These are phyloP conservation scores for Taenioides sp. DNA, from an alignment of 2,797 vertebrate genomes.

Conservation along the genomic window DNA sequence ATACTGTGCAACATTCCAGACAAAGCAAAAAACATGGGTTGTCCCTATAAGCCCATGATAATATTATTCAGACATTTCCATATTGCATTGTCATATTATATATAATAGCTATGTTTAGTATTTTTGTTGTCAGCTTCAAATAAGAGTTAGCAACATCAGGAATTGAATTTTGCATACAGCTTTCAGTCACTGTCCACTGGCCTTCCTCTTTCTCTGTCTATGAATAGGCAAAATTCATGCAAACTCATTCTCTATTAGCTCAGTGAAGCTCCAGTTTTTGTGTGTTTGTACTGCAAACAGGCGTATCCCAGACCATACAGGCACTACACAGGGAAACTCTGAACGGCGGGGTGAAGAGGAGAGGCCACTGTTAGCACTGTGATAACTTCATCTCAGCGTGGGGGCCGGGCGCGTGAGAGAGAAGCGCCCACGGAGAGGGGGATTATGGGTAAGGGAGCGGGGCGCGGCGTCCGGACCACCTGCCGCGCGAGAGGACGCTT, in stretches of 20 bases:
- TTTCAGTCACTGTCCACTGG: neutral
- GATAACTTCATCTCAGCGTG: constrained; percentile 72
- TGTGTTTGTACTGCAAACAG: constrained; percentile 37
- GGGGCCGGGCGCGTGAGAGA: constrained; percentile 48
- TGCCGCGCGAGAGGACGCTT: constrained; percentile 50
- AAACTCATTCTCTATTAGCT: constrained; percentile 31
- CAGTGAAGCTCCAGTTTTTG: constrained; percentile 10
- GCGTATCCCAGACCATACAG: constrained; percentile 29
- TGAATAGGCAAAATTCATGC: constrained; percentile 10
- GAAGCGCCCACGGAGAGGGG: constrained; percentile 57
- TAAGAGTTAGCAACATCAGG: neutral
- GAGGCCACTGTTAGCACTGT: constrained; percentile 47
- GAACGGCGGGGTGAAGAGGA: constrained; percentile 27
- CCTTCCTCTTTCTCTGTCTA: neutral
- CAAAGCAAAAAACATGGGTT: no score
- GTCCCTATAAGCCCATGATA: no score
- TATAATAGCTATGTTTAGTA: neutral
- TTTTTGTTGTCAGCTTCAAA: neutral
- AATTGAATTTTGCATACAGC: neutral
- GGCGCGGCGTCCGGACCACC: constrained; percentile 40
- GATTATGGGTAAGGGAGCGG: constrained; percentile 61
- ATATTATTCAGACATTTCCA: no score
- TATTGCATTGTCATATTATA: neutral
- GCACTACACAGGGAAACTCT: constrained; percentile 20
- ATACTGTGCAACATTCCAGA: no score